These are phyloP conservation scores for Zeus faber DNA, from an alignment of 2,113 vertebrate genomes.

Conservation along the genomic window DNA sequence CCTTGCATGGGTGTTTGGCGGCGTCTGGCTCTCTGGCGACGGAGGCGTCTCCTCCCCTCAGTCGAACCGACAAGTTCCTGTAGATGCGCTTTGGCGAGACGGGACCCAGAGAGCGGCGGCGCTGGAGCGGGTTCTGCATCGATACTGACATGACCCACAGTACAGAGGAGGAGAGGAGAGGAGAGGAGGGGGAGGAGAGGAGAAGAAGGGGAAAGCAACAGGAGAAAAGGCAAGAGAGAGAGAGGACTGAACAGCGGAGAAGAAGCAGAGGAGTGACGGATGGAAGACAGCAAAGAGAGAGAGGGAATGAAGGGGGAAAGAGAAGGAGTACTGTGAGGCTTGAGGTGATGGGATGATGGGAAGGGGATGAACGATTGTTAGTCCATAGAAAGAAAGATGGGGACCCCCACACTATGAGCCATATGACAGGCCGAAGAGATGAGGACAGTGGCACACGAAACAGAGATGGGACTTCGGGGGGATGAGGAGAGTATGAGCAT, in stretches of 20 bases:
- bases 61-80: constrained; percentile 72
- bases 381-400: constrained; percentile 16
- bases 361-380: constrained; percentile 8
- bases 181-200: background rate
- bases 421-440: constrained; percentile 1
- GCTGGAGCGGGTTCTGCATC: constrained; percentile 62
- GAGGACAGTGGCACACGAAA: constrained; percentile 14
- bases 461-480: background rate
- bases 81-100: constrained; percentile 77
- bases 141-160: constrained; percentile 33
- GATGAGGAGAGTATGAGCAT: constrained; percentile 7
- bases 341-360: background rate
- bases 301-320: background rate
- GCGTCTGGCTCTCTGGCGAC: constrained; percentile 23
- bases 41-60: constrained; percentile 61
- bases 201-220: background rate
- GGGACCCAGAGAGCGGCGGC: constrained; percentile 68
- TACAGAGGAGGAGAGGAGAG: background rate
- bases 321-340: background rate
- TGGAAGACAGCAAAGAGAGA: background rate
- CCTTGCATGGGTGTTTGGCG: constrained; percentile 47
- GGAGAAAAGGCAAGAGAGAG: background rate
- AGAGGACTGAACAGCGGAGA: too few species aligned
- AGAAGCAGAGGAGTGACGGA: too few species aligned
- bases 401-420: background rate